Conservation (phyloP, 2,113 vertebrate species). For the Gasterosteus nipponicus region DNA sequence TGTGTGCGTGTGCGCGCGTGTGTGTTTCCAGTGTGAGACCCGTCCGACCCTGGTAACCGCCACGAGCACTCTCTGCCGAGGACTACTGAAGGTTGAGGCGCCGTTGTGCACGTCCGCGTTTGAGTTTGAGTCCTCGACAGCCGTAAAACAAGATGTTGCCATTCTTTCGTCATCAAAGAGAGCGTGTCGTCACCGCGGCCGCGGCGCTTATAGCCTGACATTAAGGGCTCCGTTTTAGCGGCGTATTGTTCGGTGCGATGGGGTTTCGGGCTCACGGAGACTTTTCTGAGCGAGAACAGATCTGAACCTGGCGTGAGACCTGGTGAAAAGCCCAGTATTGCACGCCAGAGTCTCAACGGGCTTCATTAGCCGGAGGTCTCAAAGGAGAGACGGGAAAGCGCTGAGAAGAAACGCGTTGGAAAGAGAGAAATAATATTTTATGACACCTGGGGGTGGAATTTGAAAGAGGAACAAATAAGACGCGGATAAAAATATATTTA, state of each 20-base stretch:
- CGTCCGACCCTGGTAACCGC: no score
- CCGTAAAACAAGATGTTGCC: constrained; percentile 3
- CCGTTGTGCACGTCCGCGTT: no score
- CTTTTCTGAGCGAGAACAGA: constrained; percentile 3
- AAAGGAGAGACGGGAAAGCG: constrained; percentile 2
- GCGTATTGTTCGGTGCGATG: constrained; percentile 18
- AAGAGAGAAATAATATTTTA: background rate
- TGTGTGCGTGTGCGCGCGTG: constrained; percentile 28
- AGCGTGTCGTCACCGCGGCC: constrained; percentile 37
- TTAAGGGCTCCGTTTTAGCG: constrained; percentile 9
- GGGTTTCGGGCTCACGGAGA: background rate
- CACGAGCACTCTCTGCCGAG: no score
- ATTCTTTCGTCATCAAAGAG: constrained; percentile 45
- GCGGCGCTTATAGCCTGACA: constrained; percentile 1
- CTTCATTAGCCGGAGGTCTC: background rate
- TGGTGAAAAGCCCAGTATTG: constrained; percentile 5
- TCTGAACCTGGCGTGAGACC: background rate
- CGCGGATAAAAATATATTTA: background rate
- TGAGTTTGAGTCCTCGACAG: background rate
- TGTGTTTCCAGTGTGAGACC: background rate
- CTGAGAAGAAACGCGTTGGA: constrained; percentile 10
- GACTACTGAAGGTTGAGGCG: no score
- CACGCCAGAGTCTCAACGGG: constrained; percentile 13
- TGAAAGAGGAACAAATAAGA: constrained; percentile 10
- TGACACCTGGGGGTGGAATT: background rate